A percentile compares a stretch with the other conserved stretches of the same genome.
Evolutionary conservation across 2,113 vertebrate species (phyloP).

Genomic region (Coracopsis vasa): DNA sequence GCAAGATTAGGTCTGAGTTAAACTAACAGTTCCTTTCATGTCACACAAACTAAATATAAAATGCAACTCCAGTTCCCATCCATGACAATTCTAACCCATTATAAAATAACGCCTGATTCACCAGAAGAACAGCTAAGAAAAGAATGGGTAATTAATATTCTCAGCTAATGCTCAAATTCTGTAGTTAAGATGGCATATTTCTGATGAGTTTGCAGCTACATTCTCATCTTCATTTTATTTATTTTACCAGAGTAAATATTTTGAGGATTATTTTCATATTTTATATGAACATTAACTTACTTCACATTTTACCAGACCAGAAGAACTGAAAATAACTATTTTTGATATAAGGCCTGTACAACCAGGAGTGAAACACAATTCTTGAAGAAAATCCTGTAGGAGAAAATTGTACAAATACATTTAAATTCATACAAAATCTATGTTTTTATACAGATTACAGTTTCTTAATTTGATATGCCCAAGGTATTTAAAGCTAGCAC

Average conservation of each 20-base stretch:
- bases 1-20: background rate
- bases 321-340: constrained; percentile 85
- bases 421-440: background rate
- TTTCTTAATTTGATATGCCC: background rate
- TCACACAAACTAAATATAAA: background rate
- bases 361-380: constrained; percentile 90
- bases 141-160: background rate
- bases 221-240: background rate
- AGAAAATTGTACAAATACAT: background rate
- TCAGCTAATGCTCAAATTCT: background rate
- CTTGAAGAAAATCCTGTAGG: constrained; percentile 87
- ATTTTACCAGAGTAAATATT: background rate
- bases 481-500: background rate
- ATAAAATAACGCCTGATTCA: background rate
- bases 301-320: constrained; percentile 87
- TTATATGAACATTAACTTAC: constrained; percentile 66
- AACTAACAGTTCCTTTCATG: background rate
- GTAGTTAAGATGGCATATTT: background rate
- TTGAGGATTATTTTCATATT: background rate
- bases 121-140: background rate
- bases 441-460: background rate
- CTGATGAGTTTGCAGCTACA: background rate
- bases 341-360: constrained; percentile 86
- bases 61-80: background rate
- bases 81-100: background rate